Conservation (phyloP, 2,888 invertebrate species). For the Onthophagus sagittarius region DNA sequence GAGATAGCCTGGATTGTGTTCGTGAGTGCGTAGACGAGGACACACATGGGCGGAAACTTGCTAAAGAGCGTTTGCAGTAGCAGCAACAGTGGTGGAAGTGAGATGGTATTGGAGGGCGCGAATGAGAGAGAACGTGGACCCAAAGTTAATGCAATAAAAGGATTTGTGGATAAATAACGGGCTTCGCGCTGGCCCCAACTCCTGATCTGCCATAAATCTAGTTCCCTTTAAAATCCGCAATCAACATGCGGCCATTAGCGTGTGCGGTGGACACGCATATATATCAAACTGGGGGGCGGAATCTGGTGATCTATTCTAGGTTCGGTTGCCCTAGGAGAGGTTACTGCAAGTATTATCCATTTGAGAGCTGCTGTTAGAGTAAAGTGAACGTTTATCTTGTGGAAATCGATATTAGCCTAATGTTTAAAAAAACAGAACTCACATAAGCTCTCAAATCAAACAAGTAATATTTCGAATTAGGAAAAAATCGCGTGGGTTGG, state of each 20-base stretch:
- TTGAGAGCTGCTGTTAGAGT: background rate
- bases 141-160: constrained; percentile 42
- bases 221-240: constrained; percentile 47
- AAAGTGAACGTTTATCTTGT: background rate
- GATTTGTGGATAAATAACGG: constrained; percentile 44
- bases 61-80: too few relatives aligned
- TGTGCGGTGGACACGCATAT: constrained; percentile 42
- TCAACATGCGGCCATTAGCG: constrained; percentile 48
- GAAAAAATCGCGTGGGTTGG: background rate
- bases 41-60: too few relatives aligned
- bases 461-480: background rate
- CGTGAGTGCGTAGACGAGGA: too few relatives aligned
- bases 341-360: background rate
- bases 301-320: constrained; percentile 36
- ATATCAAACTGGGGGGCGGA: constrained; percentile 44
- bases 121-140: constrained; percentile 17
- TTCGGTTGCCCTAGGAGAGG: background rate
- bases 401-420: background rate
- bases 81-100: background rate
- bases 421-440: too few relatives aligned
- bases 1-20: background rate
- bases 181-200: constrained; percentile 35
- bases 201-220: constrained; percentile 44
- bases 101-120: background rate
- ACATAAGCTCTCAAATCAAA: background rate